phyloP scores from a whole-genome alignment of 37 sponge, comb jelly and placozoan species.

The Chondrosia reniformis region DNA sequence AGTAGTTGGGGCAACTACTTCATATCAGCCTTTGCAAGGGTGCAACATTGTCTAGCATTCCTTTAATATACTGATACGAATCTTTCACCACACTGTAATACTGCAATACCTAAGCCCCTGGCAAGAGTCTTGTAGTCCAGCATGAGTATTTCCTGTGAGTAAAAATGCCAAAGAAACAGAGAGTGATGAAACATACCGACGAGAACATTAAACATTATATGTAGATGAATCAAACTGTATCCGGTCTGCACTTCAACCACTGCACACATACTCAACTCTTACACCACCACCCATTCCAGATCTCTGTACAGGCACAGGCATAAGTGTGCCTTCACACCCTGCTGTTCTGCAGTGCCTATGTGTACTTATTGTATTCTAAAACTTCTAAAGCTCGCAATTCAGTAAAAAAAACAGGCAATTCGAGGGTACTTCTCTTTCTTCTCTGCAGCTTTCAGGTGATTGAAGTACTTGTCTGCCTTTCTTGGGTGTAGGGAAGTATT shows the following conservation, averaged over 20 bases:
- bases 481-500: not conserved
- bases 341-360: conserved; percentile 13
- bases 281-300: conserved; percentile 32
- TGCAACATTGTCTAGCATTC: conserved; percentile 27
- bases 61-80: conserved; percentile 8
- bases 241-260: conserved; percentile 11
- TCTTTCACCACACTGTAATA: not conserved
- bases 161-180: conserved; percentile 35
- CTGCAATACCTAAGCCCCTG: conserved; percentile 10
- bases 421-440: not conserved
- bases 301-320: not conserved
- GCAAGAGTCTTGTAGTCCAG: not conserved
- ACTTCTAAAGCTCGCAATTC: not conserved
- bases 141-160: conserved; percentile 5
- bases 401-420: not conserved
- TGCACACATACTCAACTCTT: conserved; percentile 11
- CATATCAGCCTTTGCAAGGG: conserved; percentile 34
- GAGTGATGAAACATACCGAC: not conserved
- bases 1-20: not conserved
- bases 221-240: conserved; percentile 6
- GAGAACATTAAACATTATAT: not conserved
- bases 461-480: not conserved
- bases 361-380: not conserved
- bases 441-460: not conserved
- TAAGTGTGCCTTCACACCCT: conserved; percentile 15